Evolutionary conservation across 1,140 invertebrate genomes (phyloP).

Genomic region (Phthorimaea operculella): DNA sequence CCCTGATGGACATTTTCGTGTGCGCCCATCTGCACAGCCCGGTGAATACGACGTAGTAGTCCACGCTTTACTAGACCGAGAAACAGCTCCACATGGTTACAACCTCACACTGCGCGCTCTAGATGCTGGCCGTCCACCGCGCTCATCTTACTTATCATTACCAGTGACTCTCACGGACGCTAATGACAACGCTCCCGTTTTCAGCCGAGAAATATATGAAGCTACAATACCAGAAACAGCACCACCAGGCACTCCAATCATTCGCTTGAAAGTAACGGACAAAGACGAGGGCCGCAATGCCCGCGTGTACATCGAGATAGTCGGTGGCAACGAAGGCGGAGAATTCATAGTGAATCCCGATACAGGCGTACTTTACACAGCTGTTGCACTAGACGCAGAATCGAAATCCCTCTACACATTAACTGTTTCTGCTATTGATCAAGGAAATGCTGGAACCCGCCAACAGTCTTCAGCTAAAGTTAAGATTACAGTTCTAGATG

Average conservation of each 20-base stretch:
- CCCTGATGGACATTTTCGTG: constrained; percentile 86
- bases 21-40: constrained; percentile 70
- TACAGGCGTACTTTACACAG: constrained; percentile 90
- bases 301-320: constrained; percentile 87
- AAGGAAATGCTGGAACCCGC: constrained; percentile 83
- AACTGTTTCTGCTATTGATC: constrained; percentile 90
- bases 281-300: constrained; percentile 85
- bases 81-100: constrained; percentile 80
- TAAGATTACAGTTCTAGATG: constrained; percentile 87
- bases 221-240: constrained; percentile 89
- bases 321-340: constrained; percentile 90
- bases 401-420: constrained; percentile 88
- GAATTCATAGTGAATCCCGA: constrained; percentile 89
- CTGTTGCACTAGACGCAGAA: constrained; percentile 88
- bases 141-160: constrained; percentile 79
- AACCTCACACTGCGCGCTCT: constrained; percentile 87
- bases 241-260: constrained; percentile 88
- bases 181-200: constrained; percentile 89
- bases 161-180: constrained; percentile 82
- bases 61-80: constrained; percentile 80
- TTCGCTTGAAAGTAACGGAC: constrained; percentile 87
- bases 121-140: constrained; percentile 84
- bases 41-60: constrained; percentile 83
- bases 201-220: constrained; percentile 89
- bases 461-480: constrained; percentile 91